Percentiles rank a stretch among this genome's conserved stretches.
Evolutionary conservation across 2,888 invertebrate genomes (phyloP).

Genomic region (Leptothorax acervorum): DNA sequence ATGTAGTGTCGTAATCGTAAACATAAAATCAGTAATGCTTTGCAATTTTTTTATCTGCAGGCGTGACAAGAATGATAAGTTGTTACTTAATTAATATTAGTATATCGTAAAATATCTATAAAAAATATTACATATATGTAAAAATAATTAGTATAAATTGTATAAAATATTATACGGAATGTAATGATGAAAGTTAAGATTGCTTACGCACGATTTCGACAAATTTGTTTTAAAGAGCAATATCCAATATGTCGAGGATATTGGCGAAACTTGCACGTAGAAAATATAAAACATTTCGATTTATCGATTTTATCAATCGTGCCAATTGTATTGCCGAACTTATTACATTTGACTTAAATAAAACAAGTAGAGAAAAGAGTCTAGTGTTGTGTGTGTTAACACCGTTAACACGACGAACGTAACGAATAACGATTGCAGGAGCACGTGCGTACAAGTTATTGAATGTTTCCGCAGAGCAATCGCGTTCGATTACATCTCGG

Average conservation of each 20-base stretch:
- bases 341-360: background rate
- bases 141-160: background rate
- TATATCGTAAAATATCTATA: background rate
- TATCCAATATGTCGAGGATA: background rate
- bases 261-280: background rate
- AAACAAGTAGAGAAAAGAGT: background rate
- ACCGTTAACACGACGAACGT: constrained; percentile 1
- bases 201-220: too few species aligned
- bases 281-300: constrained; percentile 9
- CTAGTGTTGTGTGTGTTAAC: background rate
- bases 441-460: background rate
- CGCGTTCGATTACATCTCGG: constrained; percentile 3
- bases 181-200: background rate
- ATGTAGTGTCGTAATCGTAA: background rate
- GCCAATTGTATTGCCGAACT: background rate
- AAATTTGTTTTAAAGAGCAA: background rate
- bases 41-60: background rate
- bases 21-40: background rate
- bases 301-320: background rate
- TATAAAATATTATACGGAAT: background rate
- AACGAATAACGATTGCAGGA: constrained; percentile 12
- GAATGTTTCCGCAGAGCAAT: constrained; percentile 16
- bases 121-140: background rate
- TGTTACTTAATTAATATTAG: background rate
- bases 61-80: background rate